phyloP scores from a whole-genome alignment of 2,888 invertebrate genomes.

The Dicyrtomina minuta region DNA sequence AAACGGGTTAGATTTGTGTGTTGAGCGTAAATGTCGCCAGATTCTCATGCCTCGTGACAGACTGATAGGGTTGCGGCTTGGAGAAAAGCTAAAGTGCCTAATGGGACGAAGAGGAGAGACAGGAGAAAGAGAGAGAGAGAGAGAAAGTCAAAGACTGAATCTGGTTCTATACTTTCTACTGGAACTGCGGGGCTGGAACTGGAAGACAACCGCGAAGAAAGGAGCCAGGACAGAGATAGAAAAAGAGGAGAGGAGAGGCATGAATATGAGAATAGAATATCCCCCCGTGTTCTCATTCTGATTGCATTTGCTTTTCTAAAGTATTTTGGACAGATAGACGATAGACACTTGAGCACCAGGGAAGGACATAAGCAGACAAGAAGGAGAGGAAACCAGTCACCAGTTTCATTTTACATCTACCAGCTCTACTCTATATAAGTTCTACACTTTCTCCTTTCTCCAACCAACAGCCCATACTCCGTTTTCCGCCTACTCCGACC shows the following conservation, averaged over 20 bases:
- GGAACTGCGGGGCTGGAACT: neutral
- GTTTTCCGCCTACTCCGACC: no score
- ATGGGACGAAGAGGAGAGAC: slow-evolving; percentile 28
- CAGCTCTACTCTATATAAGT: no score
- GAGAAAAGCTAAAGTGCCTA: slow-evolving; percentile 21
- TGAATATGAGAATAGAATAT: slow-evolving; percentile 15
- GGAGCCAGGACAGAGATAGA: neutral
- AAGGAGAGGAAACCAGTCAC: neutral
- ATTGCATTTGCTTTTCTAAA: slow-evolving; percentile 21
- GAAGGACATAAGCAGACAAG: neutral
- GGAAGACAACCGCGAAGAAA: neutral
- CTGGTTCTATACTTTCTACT: no score
- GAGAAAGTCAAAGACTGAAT: neutral
- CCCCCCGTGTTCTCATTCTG: neutral
- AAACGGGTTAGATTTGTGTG: slow-evolving; percentile 9
- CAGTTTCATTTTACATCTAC: no score
- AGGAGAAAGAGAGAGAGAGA: neutral
- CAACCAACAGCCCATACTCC: no score
- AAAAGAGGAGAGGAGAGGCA: neutral
- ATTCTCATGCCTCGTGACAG: slow-evolving; percentile 22
- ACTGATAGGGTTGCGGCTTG: slow-evolving; percentile 7
- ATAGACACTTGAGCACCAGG: neutral
- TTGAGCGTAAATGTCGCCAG: slow-evolving; percentile 14
- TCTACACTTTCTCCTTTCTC: no score
- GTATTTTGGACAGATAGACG: neutral